Evolutionary conservation across 1,140 invertebrate genomes (phyloP).

Genomic region (Diplogasteroides magnus): DNA sequence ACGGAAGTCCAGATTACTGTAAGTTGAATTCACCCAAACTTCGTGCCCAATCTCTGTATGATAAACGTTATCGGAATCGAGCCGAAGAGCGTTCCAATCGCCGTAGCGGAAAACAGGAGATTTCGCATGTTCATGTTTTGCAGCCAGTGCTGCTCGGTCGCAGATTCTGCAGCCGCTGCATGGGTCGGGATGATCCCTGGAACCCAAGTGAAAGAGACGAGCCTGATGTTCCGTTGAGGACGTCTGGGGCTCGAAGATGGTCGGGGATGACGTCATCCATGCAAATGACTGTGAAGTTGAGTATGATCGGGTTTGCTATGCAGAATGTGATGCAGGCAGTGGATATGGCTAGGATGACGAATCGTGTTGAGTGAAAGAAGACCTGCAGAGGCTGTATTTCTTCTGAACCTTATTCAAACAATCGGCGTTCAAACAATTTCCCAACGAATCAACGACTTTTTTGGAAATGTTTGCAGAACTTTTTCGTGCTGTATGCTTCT

Average conservation of each 20-base stretch:
- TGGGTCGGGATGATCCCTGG: no score
- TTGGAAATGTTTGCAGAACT: no score
- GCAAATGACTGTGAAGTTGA: slow-evolving; percentile 35
- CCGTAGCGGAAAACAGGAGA: slow-evolving; percentile 24
- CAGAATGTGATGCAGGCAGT: slow-evolving; percentile 21
- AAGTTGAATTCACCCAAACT: not conserved
- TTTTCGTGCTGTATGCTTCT: no score
- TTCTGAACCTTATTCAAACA: no score
- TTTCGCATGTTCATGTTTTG: slow-evolving; percentile 9
- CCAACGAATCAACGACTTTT: no score
- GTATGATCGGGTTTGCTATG: slow-evolving; percentile 20
- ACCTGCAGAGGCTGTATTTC: not conserved
- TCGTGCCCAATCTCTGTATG: slow-evolving; percentile 3
- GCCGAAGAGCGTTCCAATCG: slow-evolving; percentile 20
- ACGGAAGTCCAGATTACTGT: not conserved
- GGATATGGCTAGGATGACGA: slow-evolving; percentile 13
- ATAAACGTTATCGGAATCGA: slow-evolving; percentile 11
- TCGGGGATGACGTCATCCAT: slow-evolving; percentile 27
- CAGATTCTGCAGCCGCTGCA: no score
- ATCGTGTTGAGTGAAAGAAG: slow-evolving; percentile 19
- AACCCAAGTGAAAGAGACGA: no score
- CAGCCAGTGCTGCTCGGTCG: slow-evolving; percentile 15
- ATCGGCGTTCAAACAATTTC: no score
- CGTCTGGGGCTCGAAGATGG: slow-evolving; percentile 4
- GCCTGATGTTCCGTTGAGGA: no score